These are phyloP conservation scores for Drosophila nikananu DNA, from an alignment of 1,140 invertebrate species.

Conservation along the genomic window DNA sequence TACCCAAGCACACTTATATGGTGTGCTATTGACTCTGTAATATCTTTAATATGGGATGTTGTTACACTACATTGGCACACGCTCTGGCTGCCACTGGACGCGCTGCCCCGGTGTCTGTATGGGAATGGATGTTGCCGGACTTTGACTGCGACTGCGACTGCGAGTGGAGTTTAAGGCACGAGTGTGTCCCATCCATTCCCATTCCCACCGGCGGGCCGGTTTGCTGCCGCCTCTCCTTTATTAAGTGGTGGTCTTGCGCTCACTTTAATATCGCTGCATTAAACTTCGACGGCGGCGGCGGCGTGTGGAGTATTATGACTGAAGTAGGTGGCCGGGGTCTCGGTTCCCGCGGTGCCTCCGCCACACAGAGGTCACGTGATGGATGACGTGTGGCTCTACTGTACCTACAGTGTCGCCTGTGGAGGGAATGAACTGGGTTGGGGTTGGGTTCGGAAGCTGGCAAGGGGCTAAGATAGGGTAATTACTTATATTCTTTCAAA, in stretches of 20 bases:
- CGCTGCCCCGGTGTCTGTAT: slow-evolving; percentile 47
- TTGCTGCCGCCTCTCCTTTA: slow-evolving; percentile 48
- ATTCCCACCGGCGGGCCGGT: slow-evolving; percentile 47
- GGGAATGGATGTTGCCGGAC: slow-evolving; percentile 6
- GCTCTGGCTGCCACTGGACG: slow-evolving; percentile 82
- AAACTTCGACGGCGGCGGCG: slow-evolving; percentile 44
- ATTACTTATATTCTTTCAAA: not conserved
- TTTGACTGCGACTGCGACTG: not conserved
- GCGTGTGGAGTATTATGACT: slow-evolving; percentile 75
- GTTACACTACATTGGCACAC: slow-evolving; percentile 85
- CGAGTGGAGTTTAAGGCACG: slow-evolving; percentile 17
- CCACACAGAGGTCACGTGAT: slow-evolving; percentile 69
- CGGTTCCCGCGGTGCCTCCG: slow-evolving; percentile 33
- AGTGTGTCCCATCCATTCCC: slow-evolving; percentile 30
- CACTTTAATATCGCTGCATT: slow-evolving; percentile 78
- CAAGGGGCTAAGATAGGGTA: not conserved
- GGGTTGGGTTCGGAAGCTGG: not conserved
- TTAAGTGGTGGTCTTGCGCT: slow-evolving; percentile 73
- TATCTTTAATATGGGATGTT: slow-evolving; percentile 84
- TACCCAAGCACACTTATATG: slow-evolving; percentile 73
- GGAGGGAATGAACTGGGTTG: not conserved
- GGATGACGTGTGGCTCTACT: slow-evolving; percentile 49
- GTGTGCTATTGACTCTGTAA: slow-evolving; percentile 83
- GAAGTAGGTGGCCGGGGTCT: slow-evolving; percentile 71
- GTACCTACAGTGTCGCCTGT: slow-evolving; percentile 32